A percentile compares a stretch with the other conserved stretches of the same genome.
These are phyloP conservation scores for Percopsis omiscomaycus DNA, from an alignment of 2,797 vertebrate species.

Conservation along the genomic window DNA sequence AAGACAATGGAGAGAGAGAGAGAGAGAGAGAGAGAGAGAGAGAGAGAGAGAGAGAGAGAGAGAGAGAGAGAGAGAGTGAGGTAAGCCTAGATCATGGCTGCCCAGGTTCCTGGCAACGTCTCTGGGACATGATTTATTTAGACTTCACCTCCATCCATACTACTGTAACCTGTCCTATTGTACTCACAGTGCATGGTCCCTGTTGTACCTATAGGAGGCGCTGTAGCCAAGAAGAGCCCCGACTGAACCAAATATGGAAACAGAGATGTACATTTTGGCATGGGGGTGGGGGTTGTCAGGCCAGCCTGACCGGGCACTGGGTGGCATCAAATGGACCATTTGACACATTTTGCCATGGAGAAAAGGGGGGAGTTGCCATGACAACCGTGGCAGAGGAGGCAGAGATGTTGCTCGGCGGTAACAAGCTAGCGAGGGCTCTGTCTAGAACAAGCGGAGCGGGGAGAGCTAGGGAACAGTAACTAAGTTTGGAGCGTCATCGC, in stretches of 20 bases:
- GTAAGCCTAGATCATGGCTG: conserved; percentile 38
- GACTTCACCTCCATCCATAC: conserved; percentile 13
- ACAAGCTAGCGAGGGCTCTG: neutral
- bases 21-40: conserved; percentile 1
- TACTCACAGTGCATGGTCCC: too few species aligned
- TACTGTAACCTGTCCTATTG: neutral
- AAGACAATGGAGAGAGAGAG: conserved; percentile 40
- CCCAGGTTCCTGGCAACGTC: conserved; percentile 30
- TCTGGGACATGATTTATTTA: conserved; percentile 45
- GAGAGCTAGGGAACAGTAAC: conserved; percentile 4
- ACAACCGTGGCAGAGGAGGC: conserved; percentile 8
- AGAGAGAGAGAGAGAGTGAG: conserved; percentile 24
- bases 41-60: neutral
- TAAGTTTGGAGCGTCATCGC: conserved; percentile 8
- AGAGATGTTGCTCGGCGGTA: neutral
- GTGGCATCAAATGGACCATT: conserved; percentile 17
- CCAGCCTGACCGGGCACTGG: conserved; percentile 17
- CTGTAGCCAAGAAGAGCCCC: too few species aligned
- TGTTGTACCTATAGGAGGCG: too few species aligned
- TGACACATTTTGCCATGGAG: conserved; percentile 10
- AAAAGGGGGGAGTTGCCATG: conserved; percentile 12
- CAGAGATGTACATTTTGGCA: conserved; percentile 1
- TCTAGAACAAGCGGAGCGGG: neutral
- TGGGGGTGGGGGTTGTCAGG: neutral
- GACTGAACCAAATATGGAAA: conserved; percentile 11